A percentile compares a stretch with the other conserved stretches of the same genome.
Conservation (phyloP, 2,888 invertebrate genomes). For the Metacarcinus magister region DNA sequence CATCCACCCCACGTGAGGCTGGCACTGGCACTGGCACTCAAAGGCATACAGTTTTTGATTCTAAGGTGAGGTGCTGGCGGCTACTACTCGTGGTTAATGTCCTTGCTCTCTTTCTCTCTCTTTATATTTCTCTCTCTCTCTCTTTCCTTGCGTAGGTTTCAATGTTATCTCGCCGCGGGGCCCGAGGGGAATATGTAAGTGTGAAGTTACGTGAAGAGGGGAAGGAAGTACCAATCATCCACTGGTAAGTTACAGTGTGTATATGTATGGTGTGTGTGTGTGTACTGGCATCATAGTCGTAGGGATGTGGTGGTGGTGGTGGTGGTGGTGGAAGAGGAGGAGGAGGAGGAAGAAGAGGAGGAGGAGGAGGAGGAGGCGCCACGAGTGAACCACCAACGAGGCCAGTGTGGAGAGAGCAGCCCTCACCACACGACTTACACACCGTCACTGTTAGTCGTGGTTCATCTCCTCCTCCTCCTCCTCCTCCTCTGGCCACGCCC, state of each 20-base stretch:
- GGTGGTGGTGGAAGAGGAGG: background rate
- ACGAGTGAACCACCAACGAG: background rate
- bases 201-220: background rate
- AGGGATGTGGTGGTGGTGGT: background rate
- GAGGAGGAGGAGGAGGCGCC: background rate
- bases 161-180: background rate
- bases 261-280: background rate
- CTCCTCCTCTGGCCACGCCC: slow-evolving; percentile 9
- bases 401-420: slow-evolving; percentile 34
- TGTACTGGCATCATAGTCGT: background rate
- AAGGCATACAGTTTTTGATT: slow-evolving; percentile 44
- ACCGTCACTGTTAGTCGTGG: slow-evolving; percentile 27
- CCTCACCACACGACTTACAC: slow-evolving; percentile 33
- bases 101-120: background rate
- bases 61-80: background rate
- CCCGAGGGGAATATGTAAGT: background rate
- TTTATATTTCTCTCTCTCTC: background rate
- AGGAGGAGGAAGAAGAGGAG: background rate
- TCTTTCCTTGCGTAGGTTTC: background rate
- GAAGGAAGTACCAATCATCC: background rate
- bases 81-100: background rate
- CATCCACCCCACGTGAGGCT: background rate
- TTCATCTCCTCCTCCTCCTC: slow-evolving; percentile 15
- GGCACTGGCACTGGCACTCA: background rate
- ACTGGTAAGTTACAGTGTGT: background rate